Evolutionary conservation across 1,140 invertebrate genomes (phyloP), one percentile per base, ranked within the genome.

Genomic region (Calliopsis andreniformis): DNA sequence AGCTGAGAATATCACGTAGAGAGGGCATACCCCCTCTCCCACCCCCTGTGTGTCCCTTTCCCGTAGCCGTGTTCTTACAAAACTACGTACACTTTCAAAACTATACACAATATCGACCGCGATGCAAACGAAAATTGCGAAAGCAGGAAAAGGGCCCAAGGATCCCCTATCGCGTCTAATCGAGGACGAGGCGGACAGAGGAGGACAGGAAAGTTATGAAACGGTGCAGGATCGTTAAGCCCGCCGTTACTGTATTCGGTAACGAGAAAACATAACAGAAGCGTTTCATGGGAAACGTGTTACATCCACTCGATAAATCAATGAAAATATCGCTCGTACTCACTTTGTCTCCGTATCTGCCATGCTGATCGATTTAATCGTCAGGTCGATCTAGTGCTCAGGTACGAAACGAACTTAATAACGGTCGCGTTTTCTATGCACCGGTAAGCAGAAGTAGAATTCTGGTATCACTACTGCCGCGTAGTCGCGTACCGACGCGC

Each of bases 311-410:
- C 32, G 39, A 70, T 30, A 51, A 64, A 81, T 81, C 69, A 71
- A 76, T 75, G 76, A n/a, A 63, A 67, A 49, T 51, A 47, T 67
- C 55, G 2, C 12, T 62, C 23, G 55, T 82, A 91, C 91, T 91
- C 68, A 92, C 91, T 92, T 92, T 66, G 84, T 79, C 63, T 91
- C 90, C 7, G 89, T 88, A 79, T 92, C 91, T 58, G 91, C 88
- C 91, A 92, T 92, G 76, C 53, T 84, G 88, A 87, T 77, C 56
- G 71, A 75, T 81, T 82, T 62, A 76, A 69, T 76, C 25, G 63
- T 45, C 35, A 55, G 66, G 53, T 75, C 49, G 53, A 75, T 75
- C 56, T 67, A 71, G 35, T 67, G 79, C 62, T 77, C 30, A n/a
- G 18, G 4, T 69, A 68, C 28, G 32, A 63, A 63, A 78, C 76